phyloP scores from a whole-genome alignment of 2,888 invertebrate genomes.

The Lasioglossum pauxillum region DNA sequence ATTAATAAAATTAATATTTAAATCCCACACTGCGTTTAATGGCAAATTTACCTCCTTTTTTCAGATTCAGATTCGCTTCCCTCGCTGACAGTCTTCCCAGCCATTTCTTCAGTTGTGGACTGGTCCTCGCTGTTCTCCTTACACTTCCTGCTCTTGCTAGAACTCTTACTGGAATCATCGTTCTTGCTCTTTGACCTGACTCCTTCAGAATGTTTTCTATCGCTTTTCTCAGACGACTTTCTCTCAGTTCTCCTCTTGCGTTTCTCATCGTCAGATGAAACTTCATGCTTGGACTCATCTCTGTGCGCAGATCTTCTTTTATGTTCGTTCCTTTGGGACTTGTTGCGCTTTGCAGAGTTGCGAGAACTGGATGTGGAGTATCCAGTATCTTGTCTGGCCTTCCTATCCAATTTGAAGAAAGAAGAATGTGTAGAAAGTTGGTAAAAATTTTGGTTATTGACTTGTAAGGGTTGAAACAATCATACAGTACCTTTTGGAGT shows the following conservation, averaged over 20 bases:
- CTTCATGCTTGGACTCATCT: conserved; percentile 65
- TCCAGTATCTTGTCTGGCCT: conserved; percentile 88
- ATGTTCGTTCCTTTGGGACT: conserved; percentile 70
- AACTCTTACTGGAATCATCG: conserved; percentile 68
- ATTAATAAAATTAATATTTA: neutral
- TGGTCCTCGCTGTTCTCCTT: conserved; percentile 72
- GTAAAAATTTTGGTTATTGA: neutral
- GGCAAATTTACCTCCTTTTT: conserved; percentile 65
- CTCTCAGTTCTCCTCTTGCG: conserved; percentile 51
- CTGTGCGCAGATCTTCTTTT: conserved; percentile 67
- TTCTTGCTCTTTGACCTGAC: conserved; percentile 44
- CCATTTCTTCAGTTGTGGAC: conserved; percentile 69
- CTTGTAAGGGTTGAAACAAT: neutral
- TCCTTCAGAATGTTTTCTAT: conserved; percentile 51
- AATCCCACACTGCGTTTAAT: neutral
- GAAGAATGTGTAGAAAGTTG: neutral
- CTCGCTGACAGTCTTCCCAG: conserved; percentile 69
- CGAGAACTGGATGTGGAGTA: conserved; percentile 89
- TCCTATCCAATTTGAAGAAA: conserved; percentile 74
- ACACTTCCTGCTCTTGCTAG: conserved; percentile 68
- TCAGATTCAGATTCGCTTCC: conserved; percentile 74
- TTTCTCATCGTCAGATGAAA: conserved; percentile 63
- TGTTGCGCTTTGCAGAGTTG: conserved; percentile 83
- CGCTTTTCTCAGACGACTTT: conserved; percentile 54
- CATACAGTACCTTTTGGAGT: conserved; percentile 63